Evolutionary conservation across 2,797 vertebrate species (phyloP).

Genomic region (Cossypha polioptera): DNA sequence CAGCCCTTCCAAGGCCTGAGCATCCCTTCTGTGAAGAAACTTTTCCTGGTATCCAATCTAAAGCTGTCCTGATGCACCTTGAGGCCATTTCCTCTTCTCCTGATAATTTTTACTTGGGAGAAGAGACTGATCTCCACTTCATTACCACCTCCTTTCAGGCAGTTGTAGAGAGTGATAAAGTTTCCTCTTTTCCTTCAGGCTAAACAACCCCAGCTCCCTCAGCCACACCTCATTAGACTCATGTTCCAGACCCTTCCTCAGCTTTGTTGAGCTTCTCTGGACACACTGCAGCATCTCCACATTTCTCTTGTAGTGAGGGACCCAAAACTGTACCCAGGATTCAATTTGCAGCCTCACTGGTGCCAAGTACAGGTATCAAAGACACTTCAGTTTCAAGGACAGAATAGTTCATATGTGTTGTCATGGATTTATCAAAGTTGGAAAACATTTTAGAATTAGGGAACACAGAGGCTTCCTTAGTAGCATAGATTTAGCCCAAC

Average conservation of each 20-base stretch:
- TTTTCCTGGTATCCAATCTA: not conserved
- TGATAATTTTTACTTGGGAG: not conserved
- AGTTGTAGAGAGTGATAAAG: no score
- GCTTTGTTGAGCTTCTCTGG: not conserved
- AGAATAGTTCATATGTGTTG: not conserved
- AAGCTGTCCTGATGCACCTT: not conserved
- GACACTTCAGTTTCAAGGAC: not conserved
- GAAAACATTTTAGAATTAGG: not conserved
- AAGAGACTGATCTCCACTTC: not conserved
- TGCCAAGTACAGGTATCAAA: not conserved
- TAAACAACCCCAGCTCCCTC: not conserved
- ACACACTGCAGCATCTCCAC: rapidly evolving
- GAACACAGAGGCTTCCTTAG: not conserved
- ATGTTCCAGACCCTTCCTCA: not conserved
- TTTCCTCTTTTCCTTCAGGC: not conserved
- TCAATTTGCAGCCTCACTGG: rapidly evolving
- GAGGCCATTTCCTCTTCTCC: not conserved
- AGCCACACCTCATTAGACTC: not conserved
- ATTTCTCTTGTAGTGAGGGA: not conserved
- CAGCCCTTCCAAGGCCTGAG: not conserved
- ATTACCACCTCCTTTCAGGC: not conserved
- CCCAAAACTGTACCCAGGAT: not conserved
- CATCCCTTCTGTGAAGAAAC: not conserved
- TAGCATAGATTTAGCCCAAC: not conserved
- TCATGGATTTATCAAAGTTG: not conserved